phyloP scores from a whole-genome alignment of 2,888 invertebrate species.

The Drosophila colorata region DNA sequence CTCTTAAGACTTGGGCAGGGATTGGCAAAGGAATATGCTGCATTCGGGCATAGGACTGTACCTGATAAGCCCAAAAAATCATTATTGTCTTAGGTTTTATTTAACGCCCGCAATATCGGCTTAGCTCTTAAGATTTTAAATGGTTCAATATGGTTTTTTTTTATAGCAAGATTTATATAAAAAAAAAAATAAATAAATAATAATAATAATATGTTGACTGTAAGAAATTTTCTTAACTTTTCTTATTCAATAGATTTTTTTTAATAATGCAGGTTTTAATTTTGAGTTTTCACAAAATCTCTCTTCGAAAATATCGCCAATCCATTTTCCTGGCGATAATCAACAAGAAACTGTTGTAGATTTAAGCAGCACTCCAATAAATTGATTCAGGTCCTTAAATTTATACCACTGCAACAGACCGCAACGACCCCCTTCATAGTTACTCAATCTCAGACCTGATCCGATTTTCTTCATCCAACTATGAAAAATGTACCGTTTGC shows the following conservation, averaged over 20 bases:
- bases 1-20: constrained; percentile 19
- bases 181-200: no score
- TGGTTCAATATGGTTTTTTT: no score
- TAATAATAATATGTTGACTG: no score
- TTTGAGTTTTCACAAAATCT: no score
- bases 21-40: constrained; percentile 6
- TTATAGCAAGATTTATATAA: no score
- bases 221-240: no score
- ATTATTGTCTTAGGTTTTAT: not conserved
- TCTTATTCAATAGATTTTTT: no score
- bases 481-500: constrained; percentile 80
- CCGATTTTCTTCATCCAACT: no score
- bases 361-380: constrained; percentile 2
- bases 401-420: constrained; percentile 35
- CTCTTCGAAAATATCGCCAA: not conserved
- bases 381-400: constrained; percentile 29
- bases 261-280: no score
- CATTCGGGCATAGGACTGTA: not conserved
- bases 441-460: not conserved
- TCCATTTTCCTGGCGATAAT: not conserved
- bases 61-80: not conserved
- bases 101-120: no score
- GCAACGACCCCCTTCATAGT: constrained; percentile 15
- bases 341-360: not conserved
- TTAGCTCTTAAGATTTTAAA: no score